These are phyloP conservation scores for Sabellastarte sp. DNA, from an alignment of 2,888 invertebrate species.

Conservation along the genomic window DNA sequence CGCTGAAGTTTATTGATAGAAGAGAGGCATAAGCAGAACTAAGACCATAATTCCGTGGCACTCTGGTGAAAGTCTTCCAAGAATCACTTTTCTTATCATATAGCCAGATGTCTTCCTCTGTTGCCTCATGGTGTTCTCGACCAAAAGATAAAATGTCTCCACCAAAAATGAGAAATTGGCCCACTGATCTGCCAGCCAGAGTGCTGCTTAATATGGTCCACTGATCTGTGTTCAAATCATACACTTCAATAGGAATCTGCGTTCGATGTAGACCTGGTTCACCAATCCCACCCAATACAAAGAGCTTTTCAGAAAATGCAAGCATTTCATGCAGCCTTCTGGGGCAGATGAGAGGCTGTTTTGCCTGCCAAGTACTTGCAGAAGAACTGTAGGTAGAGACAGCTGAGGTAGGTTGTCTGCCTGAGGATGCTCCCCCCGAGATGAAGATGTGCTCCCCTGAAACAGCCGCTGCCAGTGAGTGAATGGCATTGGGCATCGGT, in stretches of 20 bases:
- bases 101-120: constrained; percentile 56
- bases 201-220: constrained; percentile 56
- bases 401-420: constrained; percentile 45
- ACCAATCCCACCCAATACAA: constrained; percentile 53
- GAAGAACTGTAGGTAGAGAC: constrained; percentile 47
- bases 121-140: constrained; percentile 54
- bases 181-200: constrained; percentile 54
- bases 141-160: constrained; percentile 51
- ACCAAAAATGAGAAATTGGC: constrained; percentile 51
- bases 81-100: constrained; percentile 45
- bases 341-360: constrained; percentile 51
- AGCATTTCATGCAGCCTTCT: constrained; percentile 56
- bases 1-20: constrained; percentile 49
- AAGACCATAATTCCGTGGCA: constrained; percentile 50
- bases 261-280: constrained; percentile 51
- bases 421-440: constrained; percentile 50
- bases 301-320: constrained; percentile 40
- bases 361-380: constrained; percentile 42
- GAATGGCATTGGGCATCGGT: constrained; percentile 47
- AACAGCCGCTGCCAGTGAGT: constrained; percentile 48
- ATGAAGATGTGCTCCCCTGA: constrained; percentile 47
- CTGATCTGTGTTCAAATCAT: constrained; percentile 44
- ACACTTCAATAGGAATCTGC: constrained; percentile 55
- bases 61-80: constrained; percentile 50
- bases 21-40: constrained; percentile 47